These are phyloP conservation scores for Zaprionus camerounensis DNA, from an alignment of 1,140 invertebrate genomes.

Conservation along the genomic window DNA sequence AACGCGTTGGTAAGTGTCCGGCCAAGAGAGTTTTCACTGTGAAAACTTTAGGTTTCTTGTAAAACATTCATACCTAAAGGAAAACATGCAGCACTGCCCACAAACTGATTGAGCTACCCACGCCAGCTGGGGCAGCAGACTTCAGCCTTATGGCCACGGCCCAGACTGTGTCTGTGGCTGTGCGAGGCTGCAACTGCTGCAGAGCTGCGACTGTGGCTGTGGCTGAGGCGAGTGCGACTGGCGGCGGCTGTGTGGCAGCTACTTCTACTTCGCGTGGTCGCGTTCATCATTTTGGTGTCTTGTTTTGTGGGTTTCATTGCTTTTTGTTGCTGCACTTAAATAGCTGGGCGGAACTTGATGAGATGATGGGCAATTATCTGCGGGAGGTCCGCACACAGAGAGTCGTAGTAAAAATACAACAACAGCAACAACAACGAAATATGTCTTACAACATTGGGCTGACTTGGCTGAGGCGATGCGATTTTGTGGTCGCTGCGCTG, in stretches of 20 bases:
- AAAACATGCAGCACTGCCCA: too few relatives aligned
- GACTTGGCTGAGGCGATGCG: slow-evolving; percentile 52
- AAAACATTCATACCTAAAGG: too few relatives aligned
- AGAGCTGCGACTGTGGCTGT: slow-evolving; percentile 11
- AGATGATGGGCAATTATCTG: slow-evolving; percentile 84
- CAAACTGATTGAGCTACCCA: slow-evolving; percentile 14
- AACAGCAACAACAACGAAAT: slow-evolving; percentile 58
- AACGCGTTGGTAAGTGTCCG: too few relatives aligned
- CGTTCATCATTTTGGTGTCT: slow-evolving; percentile 82
- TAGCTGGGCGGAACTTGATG: slow-evolving; percentile 83
- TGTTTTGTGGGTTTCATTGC: slow-evolving; percentile 80
- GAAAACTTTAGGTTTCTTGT: too few relatives aligned
- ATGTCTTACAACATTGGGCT: slow-evolving; percentile 73
- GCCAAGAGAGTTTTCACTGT: too few relatives aligned
- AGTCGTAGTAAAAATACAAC: slow-evolving; percentile 52
- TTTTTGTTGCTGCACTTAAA: slow-evolving; percentile 71
- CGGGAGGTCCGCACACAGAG: slow-evolving; percentile 74
- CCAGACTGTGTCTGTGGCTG: slow-evolving; percentile 20
- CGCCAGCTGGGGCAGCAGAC: slow-evolving; percentile 24
- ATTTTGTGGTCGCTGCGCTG: slow-evolving; percentile 61
- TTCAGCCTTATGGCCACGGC: slow-evolving; percentile 23
- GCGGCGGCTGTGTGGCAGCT: slow-evolving; percentile 53
- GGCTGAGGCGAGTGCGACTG: slow-evolving; percentile 5
- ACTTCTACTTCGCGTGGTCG: slow-evolving; percentile 80
- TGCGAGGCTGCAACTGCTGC: slow-evolving; percentile 8